Base-by-base conservation (phyloP, 1,140 invertebrate genomes). In the Bombus cullumanus region DNA sequence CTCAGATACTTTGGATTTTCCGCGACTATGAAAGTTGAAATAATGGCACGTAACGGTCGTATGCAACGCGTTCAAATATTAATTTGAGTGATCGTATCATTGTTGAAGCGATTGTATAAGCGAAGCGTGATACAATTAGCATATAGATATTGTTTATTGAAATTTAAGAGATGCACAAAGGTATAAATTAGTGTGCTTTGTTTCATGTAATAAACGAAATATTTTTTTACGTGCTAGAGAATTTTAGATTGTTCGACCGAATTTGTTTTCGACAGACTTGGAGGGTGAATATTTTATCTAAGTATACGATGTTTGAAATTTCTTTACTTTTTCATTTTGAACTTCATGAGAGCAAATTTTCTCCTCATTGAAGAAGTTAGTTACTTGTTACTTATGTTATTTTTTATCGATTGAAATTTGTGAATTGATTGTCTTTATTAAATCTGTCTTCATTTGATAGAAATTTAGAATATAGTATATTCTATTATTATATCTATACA, bases 1-100 rank as follows among this genome's bases (percentile, higher is more conserved):
- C 89, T 86, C 86, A 83, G 86, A 76, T 88, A 83, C 80, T 89
- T 83, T 87, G 86, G 75, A 62, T 62, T 31, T 81, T 83, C 81
- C 25, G 13, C 41, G 47, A 80, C 76, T 87, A 90, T 53, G 28
- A 57, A 71, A 39, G 13, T 13, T 8, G 47, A 22, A 53, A 53
- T 1, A 8, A 53, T 22, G 5, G 0, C 1, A 34, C 31, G 31
- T 34, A 22, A 22, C 0, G 47, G 37, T 74, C 62, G 79, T 31
- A 34, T 3, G 34, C 22, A 25, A 69, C 69, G 39, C 53, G 62
- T 34, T 78, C 12, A 18, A 31, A 13, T 37, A 75, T 25, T 53
- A 75, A 18, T 34, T 15, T 53, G 22, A 25, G 31, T 10, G n/a
- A 28, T 25, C 31, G 72, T 34, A 22, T 31, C 0, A 28, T 62